A percentile compares a stretch with the other conserved stretches of the same genome.
Evolutionary conservation across 2,888 invertebrate genomes (phyloP).

Genomic region (Chrysina gloriosa): DNA sequence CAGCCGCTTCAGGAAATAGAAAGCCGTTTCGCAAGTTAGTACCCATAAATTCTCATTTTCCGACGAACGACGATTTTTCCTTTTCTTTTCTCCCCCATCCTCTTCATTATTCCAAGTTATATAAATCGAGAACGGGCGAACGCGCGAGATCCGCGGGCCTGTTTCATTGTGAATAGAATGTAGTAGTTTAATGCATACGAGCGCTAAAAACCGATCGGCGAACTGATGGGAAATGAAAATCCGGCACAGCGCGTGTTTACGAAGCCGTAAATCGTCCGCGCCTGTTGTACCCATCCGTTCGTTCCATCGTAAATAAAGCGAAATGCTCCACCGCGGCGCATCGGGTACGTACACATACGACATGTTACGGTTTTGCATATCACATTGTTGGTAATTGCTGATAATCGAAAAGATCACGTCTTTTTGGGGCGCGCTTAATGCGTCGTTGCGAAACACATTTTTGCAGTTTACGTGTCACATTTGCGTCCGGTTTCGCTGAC

Average conservation of each 20-base stretch:
- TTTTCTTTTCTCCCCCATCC: neutral
- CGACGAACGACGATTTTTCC: too few species aligned
- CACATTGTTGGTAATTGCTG: conserved; percentile 12
- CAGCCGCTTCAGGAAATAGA: too few species aligned
- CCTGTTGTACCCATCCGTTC: neutral
- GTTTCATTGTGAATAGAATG: conserved; percentile 12
- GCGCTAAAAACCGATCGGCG: neutral
- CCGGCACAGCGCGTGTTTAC: neutral
- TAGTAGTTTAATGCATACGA: neutral
- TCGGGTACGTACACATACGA: neutral
- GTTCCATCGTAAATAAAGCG: conserved; percentile 1
- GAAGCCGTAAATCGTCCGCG: conserved; percentile 3
- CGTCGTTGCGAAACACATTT: neutral
- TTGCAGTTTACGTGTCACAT: neutral
- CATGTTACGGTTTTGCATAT: neutral
- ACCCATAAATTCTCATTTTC: too few species aligned
- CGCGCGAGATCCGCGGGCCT: neutral
- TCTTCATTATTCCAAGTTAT: neutral
- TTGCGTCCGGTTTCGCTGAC: too few species aligned
- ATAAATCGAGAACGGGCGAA: neutral
- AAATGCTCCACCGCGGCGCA: too few species aligned
- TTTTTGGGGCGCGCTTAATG: neutral
- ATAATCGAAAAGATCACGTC: neutral
- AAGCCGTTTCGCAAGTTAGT: too few species aligned
- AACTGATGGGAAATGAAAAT: conserved; percentile 5